Percentiles rank a stretch among this genome's conserved stretches.
These are phyloP conservation scores for Sphaerophoria taeniata DNA, from an alignment of 2,888 invertebrate species.

Conservation along the genomic window DNA sequence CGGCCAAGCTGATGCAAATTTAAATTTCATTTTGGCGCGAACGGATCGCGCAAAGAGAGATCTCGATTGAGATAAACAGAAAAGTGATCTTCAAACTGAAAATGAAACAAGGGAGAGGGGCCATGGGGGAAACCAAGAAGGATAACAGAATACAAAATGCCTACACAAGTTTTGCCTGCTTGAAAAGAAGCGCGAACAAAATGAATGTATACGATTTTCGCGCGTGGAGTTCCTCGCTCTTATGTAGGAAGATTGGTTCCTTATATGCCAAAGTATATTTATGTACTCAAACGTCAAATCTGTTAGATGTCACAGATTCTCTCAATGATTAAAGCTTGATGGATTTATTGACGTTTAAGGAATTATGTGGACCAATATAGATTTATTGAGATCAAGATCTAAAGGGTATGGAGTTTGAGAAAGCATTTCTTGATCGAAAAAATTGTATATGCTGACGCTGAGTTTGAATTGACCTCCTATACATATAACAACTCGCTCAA, in stretches of 20 bases:
- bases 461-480: slow-evolving; percentile 64
- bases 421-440: slow-evolving; percentile 13
- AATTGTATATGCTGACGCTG: slow-evolving; percentile 21
- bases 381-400: no score
- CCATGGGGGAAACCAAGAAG: slow-evolving; percentile 4
- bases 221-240: slow-evolving; percentile 37
- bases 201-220: slow-evolving; percentile 32
- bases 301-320: slow-evolving; percentile 42
- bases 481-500: slow-evolving; percentile 63
- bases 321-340: slow-evolving; percentile 1
- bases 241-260: slow-evolving; percentile 23
- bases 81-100: slow-evolving; percentile 27
- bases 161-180: slow-evolving; percentile 43
- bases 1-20: slow-evolving; percentile 56
- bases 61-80: slow-evolving; percentile 62
- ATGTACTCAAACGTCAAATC: slow-evolving; percentile 13
- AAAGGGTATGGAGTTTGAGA: slow-evolving; percentile 10
- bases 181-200: slow-evolving; percentile 45
- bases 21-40: slow-evolving; percentile 72
- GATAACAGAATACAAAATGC: slow-evolving; percentile 38
- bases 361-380: slow-evolving; percentile 14
- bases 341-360: slow-evolving; percentile 31
- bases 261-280: slow-evolving; percentile 49
- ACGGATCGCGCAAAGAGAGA: slow-evolving; percentile 53
- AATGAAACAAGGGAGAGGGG: slow-evolving; percentile 16